Evolutionary conservation across 2,113 vertebrate genomes (phyloP).

Genomic region (Lepisosteus osseus): DNA sequence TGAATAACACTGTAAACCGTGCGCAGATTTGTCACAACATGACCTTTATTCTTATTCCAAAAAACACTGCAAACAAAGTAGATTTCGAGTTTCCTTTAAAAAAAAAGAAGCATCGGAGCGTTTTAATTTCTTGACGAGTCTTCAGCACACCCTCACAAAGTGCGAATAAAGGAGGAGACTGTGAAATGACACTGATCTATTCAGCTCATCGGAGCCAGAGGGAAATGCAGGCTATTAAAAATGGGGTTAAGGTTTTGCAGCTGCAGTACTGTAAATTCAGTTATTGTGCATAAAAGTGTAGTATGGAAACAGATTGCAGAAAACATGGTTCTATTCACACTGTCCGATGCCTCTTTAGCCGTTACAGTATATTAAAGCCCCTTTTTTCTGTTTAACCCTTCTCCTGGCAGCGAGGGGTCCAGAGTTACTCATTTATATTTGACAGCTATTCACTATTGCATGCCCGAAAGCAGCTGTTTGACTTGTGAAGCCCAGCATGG

Average conservation of each 20-base stretch:
- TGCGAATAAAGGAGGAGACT: not conserved
- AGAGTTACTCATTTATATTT: conserved; percentile 17
- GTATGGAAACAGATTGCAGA: conserved; percentile 26
- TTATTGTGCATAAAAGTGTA: conserved; percentile 23
- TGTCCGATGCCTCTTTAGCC: conserved; percentile 10
- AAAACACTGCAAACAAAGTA: conserved; percentile 13
- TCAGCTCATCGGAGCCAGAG: not conserved
- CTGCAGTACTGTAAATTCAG: conserved; percentile 1
- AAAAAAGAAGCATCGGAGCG: conserved; percentile 9
- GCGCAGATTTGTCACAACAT: not conserved
- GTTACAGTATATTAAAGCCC: conserved; percentile 20
- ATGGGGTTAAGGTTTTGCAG: not conserved
- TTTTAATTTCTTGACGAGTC: not conserved
- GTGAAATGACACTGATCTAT: not conserved
- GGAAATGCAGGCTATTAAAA: conserved; percentile 15
- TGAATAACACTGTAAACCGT: not conserved
- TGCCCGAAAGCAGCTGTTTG: conserved; percentile 46
- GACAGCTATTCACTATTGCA: conserved; percentile 40
- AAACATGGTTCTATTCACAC: conserved; percentile 28
- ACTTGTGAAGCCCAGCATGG: conserved; percentile 44
- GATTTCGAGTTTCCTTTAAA: conserved; percentile 11
- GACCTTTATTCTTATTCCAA: not conserved
- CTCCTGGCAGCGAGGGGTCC: conserved; percentile 15
- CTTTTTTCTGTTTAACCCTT: conserved; percentile 23
- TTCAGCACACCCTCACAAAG: too few relatives aligned